Evolutionary conservation across 2,888 invertebrate species (phyloP).

Genomic region (Melinopterus prodromus): DNA sequence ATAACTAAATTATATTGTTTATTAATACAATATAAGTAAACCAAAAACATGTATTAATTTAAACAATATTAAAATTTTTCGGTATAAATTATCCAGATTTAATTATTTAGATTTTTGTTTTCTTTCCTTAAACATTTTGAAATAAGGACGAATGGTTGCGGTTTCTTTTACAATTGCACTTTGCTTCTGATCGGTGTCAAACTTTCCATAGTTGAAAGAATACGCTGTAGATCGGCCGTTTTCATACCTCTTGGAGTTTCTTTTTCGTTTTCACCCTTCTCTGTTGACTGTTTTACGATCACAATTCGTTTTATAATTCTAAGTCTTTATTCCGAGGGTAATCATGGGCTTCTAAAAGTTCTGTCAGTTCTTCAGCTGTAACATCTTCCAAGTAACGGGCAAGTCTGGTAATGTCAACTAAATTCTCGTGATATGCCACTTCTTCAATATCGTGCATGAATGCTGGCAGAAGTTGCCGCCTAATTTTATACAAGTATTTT

Average conservation of each 20-base stretch:
- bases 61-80: not conserved
- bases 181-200: slow-evolving; percentile 22
- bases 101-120: slow-evolving; percentile 21
- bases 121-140: slow-evolving; percentile 18
- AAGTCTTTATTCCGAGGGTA: too few relatives aligned
- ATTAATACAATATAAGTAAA: slow-evolving; percentile 8
- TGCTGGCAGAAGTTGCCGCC: too few relatives aligned
- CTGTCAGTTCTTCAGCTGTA: too few relatives aligned
- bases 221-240: slow-evolving; percentile 7
- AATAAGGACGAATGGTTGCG: slow-evolving; percentile 11
- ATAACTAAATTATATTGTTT: not conserved
- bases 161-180: slow-evolving; percentile 7
- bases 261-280: too few relatives aligned
- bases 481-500: too few relatives aligned
- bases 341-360: too few relatives aligned
- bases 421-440: too few relatives aligned
- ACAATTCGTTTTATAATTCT: too few relatives aligned
- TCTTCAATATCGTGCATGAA: too few relatives aligned
- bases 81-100: slow-evolving; percentile 9
- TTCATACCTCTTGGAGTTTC: slow-evolving; percentile 12
- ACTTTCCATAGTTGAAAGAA: slow-evolving; percentile 30
- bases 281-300: too few relatives aligned
- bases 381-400: too few relatives aligned
- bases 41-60: not conserved
- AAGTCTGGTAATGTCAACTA: too few relatives aligned